These are phyloP conservation scores for Pluvianellus socialis DNA, from an alignment of 2,113 vertebrate genomes.

Conservation along the genomic window DNA sequence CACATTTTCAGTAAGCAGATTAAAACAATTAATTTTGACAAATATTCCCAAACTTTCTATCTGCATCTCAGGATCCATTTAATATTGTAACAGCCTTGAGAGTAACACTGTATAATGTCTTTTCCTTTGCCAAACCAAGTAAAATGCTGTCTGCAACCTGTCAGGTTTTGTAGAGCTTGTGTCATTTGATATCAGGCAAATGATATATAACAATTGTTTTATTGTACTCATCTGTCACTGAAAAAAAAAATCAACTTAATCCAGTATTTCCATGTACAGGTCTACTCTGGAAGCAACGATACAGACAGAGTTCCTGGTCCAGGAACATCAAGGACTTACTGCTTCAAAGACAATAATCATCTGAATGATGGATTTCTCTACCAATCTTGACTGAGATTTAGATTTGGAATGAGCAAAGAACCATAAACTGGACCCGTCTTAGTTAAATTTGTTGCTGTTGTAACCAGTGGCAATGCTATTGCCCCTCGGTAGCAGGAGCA, in stretches of 20 bases:
- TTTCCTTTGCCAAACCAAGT: neutral
- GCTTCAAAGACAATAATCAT: neutral
- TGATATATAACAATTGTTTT: neutral
- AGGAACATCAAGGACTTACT: neutral
- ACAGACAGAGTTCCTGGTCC: neutral
- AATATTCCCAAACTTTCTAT: neutral
- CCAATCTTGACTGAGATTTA: neutral
- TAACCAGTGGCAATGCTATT: neutral
- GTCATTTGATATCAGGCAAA: neutral
- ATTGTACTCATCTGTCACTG: neutral
- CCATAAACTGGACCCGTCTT: neutral
- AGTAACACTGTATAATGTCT: neutral
- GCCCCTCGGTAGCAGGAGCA: neutral
- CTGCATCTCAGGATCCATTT: neutral
- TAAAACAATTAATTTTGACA: neutral
- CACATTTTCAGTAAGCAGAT: neutral
- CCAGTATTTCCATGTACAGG: neutral
- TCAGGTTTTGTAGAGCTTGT: neutral
- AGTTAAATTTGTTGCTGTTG: rapidly evolving
- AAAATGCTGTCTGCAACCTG: neutral
- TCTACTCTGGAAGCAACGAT: neutral
- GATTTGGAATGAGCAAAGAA: neutral
- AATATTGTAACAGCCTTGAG: neutral
- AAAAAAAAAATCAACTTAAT: neutral
- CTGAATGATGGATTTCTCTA: neutral